A percentile compares a stretch with the other conserved stretches of the same genome.
Evolutionary conservation across 2,113 vertebrate genomes (phyloP).

Genomic region (Pteropus alecto): DNA sequence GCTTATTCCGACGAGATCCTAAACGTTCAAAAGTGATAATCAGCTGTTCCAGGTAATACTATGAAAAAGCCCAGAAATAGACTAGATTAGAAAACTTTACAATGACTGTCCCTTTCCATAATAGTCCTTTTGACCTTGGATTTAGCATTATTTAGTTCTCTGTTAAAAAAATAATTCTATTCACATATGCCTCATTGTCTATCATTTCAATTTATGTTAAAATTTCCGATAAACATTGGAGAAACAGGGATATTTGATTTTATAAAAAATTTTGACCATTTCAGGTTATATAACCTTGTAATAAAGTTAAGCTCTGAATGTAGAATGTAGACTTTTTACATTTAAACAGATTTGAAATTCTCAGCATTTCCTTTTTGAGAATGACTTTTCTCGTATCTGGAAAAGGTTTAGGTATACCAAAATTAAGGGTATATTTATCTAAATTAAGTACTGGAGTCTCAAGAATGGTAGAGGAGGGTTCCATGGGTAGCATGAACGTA

Average conservation of each 20-base stretch:
- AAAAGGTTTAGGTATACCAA: background rate
- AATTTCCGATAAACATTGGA: background rate
- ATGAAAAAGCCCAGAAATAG: background rate
- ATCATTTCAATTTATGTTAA: slow-evolving; percentile 1
- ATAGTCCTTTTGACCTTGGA: background rate
- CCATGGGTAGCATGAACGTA: background rate
- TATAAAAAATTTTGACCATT: background rate
- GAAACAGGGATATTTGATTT: background rate
- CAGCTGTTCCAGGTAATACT: background rate
- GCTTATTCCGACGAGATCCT: background rate
- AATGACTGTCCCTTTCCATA: background rate
- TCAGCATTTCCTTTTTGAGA: slow-evolving; percentile 38
- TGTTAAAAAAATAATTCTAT: background rate
- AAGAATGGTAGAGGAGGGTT: background rate
- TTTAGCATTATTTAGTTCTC: background rate
- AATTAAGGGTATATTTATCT: slow-evolving; percentile 31
- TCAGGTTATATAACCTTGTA: background rate
- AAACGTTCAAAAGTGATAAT: slow-evolving; percentile 13
- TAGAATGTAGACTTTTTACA: background rate
- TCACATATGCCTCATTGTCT: background rate
- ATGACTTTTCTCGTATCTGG: background rate
- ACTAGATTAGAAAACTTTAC: background rate
- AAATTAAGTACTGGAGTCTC: slow-evolving; percentile 30
- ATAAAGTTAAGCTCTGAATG: slow-evolving; percentile 16
- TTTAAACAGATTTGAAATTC: slow-evolving; percentile 32